A percentile compares a stretch with the other conserved stretches of the same genome.
Conservation (phyloP, 37 sponge, comb jelly and placozoan species). For the Oscarella lobularis region DNA sequence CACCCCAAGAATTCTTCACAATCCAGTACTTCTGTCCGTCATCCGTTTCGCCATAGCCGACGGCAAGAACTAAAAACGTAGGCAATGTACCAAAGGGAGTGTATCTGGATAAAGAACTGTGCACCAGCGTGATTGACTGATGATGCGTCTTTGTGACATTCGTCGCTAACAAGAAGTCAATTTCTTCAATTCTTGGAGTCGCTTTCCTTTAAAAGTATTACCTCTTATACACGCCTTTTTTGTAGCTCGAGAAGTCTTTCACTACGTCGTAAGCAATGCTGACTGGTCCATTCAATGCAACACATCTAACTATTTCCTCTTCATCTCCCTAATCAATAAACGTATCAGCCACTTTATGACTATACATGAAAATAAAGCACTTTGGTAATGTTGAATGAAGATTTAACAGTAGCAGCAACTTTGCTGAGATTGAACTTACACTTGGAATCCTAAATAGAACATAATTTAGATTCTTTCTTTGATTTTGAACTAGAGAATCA, state of each 20-base stretch:
- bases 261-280: conserved; percentile 48
- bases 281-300: conserved; percentile 45
- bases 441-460: conserved; percentile 13
- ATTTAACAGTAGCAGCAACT: conserved; percentile 49
- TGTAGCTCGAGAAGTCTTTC: conserved; percentile 29
- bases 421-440: conserved; percentile 22
- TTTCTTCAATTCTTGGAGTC: too few species aligned
- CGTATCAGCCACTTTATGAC: not conserved
- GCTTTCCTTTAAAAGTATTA: too few species aligned
- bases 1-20: conserved; percentile 68
- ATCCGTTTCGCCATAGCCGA: conserved; percentile 38
- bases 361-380: not conserved
- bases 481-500: not conserved
- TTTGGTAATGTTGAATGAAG: conserved; percentile 38
- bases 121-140: too few species aligned
- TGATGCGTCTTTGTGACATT: too few species aligned
- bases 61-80: conserved; percentile 31
- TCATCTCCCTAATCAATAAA: conserved; percentile 29
- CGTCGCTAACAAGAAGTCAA: too few species aligned
- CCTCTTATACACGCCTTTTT: conserved; percentile 47
- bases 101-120: too few species aligned
- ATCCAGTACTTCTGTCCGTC: conserved; percentile 45
- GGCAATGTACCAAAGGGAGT: not conserved
- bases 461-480: not conserved
- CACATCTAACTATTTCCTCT: conserved; percentile 30